These are phyloP conservation scores for Bucco capensis DNA, from an alignment of 2,113 vertebrate species.

Conservation along the genomic window DNA sequence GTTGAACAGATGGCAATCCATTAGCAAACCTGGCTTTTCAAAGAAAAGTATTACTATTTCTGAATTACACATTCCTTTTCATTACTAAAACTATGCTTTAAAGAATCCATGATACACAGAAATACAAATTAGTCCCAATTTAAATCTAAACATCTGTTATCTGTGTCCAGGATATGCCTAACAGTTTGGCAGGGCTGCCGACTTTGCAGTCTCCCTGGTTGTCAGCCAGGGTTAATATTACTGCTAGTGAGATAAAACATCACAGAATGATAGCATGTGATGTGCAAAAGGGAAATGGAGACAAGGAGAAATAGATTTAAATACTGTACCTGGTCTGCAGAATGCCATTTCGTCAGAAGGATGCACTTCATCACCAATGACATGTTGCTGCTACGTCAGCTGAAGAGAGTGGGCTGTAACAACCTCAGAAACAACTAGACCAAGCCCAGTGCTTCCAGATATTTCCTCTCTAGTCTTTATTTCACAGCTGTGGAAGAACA, in stretches of 20 bases:
- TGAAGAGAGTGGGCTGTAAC: not conserved
- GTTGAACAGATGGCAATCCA: conserved; percentile 73
- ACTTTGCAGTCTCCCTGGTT: not conserved
- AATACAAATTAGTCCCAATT: conserved; percentile 34
- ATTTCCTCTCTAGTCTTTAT: not conserved
- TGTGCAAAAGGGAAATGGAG: not conserved
- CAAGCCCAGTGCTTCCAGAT: not conserved
- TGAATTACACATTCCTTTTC: conserved; percentile 37
- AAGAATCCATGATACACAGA: not conserved
- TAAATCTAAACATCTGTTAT: conserved; percentile 13
- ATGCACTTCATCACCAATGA: not conserved
- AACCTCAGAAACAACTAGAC: not conserved
- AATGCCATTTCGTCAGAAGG: not conserved
- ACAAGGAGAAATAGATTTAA: not conserved
- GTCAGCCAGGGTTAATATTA: not conserved
- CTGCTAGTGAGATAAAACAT: not conserved
- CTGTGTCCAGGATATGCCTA: not conserved
- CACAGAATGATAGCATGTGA: not conserved
- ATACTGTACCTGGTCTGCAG: not conserved
- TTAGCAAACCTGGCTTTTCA: conserved; percentile 68
- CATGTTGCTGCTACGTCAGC: not conserved
- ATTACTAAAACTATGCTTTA: conserved; percentile 25
- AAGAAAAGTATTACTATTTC: conserved; percentile 55
- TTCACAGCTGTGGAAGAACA: not conserved
- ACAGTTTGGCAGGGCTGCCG: not conserved